Evolutionary conservation across 2,113 vertebrate species (phyloP), one percentile per base, ranked within the genome.

Genomic region (Argyrosomus japonicus): DNA sequence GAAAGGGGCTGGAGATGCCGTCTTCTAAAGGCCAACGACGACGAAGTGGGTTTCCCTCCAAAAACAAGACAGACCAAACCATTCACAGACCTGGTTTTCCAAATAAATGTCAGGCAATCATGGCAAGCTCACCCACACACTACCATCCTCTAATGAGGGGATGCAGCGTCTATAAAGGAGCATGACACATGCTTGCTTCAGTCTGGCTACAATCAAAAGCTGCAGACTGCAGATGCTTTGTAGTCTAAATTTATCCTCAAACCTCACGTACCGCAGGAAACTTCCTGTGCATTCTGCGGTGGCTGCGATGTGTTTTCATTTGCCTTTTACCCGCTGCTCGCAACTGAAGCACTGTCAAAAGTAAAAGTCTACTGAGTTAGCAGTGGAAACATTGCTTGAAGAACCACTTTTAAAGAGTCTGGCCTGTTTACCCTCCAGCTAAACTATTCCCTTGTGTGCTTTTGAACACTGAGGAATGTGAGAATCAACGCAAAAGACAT

Each of bases 281-380:
- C 90, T 87, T 91, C 90, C 86, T 87, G 81, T 73, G 72, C 84
- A 77, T 83, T 88, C 79, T 80, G 83, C 0, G 56, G 84, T 43
- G 23, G 25, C 32, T 68, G 43, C 47, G 1, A 71, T 43, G 36
- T 57, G 64, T 81, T 82, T 82, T 67, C 57, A 21, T 65, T 68
- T 18, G 47, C 18, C 23, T 45, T 65, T 69, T 7, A 7, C 51
- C 77, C 76, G 58, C 43, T 70, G 81, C 70, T 76, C 21, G 19
- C 62, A 71, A 88, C 36, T 86, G 68, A 83, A 82, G 47, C 23
- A 11, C 51, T 62, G 50, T 62, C 72, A 61, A 65, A 75, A 43
- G 74, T 50, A 86, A 77, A 68, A 40, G 36, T 54, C 21, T 47
- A 60, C 15, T 10, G 57, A 77, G 64, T 68, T 65, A 65, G 79